Base-by-base conservation (phyloP, 2,888 invertebrate genomes). In the Scotopteryx bipunctaria region DNA sequence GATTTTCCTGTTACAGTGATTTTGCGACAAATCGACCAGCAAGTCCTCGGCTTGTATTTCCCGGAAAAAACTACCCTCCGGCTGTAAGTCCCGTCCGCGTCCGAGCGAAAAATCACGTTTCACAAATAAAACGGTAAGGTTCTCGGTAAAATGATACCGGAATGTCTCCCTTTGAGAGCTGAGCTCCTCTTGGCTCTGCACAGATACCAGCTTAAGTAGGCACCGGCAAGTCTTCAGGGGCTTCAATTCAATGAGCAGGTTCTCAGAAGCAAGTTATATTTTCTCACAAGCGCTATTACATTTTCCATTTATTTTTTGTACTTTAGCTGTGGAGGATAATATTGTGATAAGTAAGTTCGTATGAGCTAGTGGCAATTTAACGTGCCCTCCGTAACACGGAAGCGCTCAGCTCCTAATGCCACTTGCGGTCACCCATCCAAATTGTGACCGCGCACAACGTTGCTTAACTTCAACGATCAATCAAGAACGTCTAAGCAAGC, bases 101-200 rank as follows among this genome's bases (percentile, higher is more conserved):
- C 32, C 21, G 33, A 25, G 35, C 40, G 40, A 27, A 44, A 45
- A 31, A 45, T 45, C 45, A 51, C 45, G 45, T 45, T 44, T 35
- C 16, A 31, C 9, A 40, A 51, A 51, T 27, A 35, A 51, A 51
- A 45, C 17, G 14, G 17, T 8, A 13, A 44, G 6, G 19, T 15
- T 32, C 49, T 49, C 37, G 35, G 54, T 19, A 44, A 51, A 51
- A 47, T 44, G 35, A 45, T 38, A 38, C 43, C 15, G 13, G 40
- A 55, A 42, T 19, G 33, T 38, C 51, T 42, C 29, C 33, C 44
- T 55, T 38, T 45, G 45, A 45, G 29, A 35, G 44, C 17, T 13
- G 36, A 54, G 40, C 42, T 50, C 35, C 16, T 41, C 25, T 45
- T 31, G 11, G 35, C 33, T 33, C n/a, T 25, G 29, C 38, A 56